Evolutionary conservation across 1,140 invertebrate genomes (phyloP), one percentile per base, ranked within the genome.

Genomic region (Drosophila miranda): DNA sequence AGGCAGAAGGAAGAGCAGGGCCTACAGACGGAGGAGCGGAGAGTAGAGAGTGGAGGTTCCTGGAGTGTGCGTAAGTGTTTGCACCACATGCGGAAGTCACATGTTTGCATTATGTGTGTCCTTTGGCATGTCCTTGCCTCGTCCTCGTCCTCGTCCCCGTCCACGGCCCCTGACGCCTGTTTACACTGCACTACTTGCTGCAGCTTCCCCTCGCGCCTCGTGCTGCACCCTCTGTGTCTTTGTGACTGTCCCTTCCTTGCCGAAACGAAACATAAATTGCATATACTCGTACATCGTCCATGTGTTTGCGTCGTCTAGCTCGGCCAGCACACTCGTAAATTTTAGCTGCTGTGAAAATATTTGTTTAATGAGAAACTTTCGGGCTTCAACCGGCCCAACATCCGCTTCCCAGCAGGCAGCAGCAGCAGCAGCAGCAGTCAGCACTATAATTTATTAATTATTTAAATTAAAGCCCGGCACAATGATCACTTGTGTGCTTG

Each of bases 331-430:
- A 13, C 34, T 38, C 34, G 34, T 86, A 87, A 87, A 86, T 86
- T 87, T 81, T 71, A 86, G 56, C 77, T 87, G 78, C 82, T 87
- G 78, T 81, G 82, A 87, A 86, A 86, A 86, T 86, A 86, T 86
- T 86, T 86, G 82, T 86, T 86, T 87, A 86, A 86, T 87, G 82
- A 86, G 81, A 84, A 84, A 84, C 81, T 84, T 84, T 86, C 77
- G 75, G 81, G 34, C 11, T 38, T 11, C 34, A 38, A 38, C 34
- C 9, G 13, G 1, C 3, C 61, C 68, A 62, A 55, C 49, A 42
- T 51, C 59, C 55, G 42, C 46, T 48, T 50, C 43, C 49, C 44
- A 21, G 41, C 16, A 57, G 54, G 44, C 49, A 45, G 16, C 60
- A 23, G 23, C 23, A 4, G 21, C 21, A 23, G 23, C 4, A 16